Percentiles rank a stretch among this genome's conserved stretches.
phyloP scores from a whole-genome alignment of 2,888 invertebrate genomes.

The Xiphydria camelus region DNA sequence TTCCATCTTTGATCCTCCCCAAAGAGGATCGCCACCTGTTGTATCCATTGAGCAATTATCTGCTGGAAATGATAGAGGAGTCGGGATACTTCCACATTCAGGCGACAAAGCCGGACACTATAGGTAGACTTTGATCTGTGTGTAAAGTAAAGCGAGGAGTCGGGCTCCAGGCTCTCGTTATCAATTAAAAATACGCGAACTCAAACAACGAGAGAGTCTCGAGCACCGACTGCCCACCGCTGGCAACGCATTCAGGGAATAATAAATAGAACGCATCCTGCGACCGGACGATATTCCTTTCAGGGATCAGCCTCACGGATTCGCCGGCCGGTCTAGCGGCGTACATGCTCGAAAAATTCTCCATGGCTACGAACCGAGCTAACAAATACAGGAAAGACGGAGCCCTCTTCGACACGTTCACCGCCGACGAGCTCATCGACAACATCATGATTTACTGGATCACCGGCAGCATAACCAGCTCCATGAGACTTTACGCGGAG shows the following conservation, averaged over 20 bases:
- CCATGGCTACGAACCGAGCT: slow-evolving; percentile 66
- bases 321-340: slow-evolving; percentile 86
- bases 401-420: slow-evolving; percentile 64
- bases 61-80: slow-evolving; percentile 33
- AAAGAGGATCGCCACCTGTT: slow-evolving; percentile 34
- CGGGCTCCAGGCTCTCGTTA: too few relatives aligned
- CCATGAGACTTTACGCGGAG: slow-evolving; percentile 68
- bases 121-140: too few relatives aligned
- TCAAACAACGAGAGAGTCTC: too few relatives aligned
- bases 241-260: too few relatives aligned
- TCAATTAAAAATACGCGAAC: too few relatives aligned
- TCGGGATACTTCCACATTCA: slow-evolving; percentile 62
- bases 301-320: slow-evolving; percentile 72
- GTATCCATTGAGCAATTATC: slow-evolving; percentile 37
- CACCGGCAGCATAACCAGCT: slow-evolving; percentile 59
- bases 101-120: slow-evolving; percentile 74
- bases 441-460: slow-evolving; percentile 65
- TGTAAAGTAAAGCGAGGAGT: too few relatives aligned
- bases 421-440: slow-evolving; percentile 59
- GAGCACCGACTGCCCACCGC: too few relatives aligned
- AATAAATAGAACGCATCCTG: too few relatives aligned
- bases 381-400: slow-evolving; percentile 65
- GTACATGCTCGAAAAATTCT: slow-evolving; percentile 87
- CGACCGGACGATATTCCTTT: too few relatives aligned
- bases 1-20: slow-evolving; percentile 40